These are phyloP conservation scores for Cydia fagiglandana DNA, from an alignment of 1,140 invertebrate genomes.

Conservation along the genomic window DNA sequence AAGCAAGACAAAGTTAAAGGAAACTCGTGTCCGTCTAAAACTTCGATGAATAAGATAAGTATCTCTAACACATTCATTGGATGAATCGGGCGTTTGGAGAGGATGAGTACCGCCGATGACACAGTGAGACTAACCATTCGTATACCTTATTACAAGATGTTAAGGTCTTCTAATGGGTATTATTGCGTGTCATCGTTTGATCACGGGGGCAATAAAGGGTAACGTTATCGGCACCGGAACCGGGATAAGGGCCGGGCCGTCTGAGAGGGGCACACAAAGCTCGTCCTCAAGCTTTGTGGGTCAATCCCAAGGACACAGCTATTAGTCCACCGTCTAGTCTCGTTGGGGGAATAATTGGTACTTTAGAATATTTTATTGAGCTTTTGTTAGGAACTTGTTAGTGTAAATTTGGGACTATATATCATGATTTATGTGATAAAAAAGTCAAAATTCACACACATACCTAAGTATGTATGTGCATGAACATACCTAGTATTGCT, in stretches of 20 bases:
- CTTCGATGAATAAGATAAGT: conserved; percentile 2
- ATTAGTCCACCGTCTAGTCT: conserved; percentile 32
- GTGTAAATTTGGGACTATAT: too few relatives aligned
- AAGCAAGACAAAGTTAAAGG: background rate
- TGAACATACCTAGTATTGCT: too few relatives aligned
- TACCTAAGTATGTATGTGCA: too few relatives aligned
- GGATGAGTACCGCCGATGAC: background rate
- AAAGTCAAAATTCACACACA: too few relatives aligned
- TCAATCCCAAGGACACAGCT: conserved; percentile 60
- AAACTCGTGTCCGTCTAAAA: background rate
- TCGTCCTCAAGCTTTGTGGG: conserved; percentile 52
- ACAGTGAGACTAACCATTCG: background rate
- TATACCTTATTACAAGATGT: background rate
- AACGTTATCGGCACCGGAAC: conserved; percentile 48
- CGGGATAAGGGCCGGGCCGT: conserved; percentile 47
- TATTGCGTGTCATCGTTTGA: background rate
- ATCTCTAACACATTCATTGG: background rate
- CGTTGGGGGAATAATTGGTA: background rate
- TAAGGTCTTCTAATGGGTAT: background rate
- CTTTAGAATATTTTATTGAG: background rate
- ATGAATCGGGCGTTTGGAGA: background rate
- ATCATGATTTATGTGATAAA: too few relatives aligned
- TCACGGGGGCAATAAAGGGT: conserved; percentile 42
- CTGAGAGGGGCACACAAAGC: conserved; percentile 63
- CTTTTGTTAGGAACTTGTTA: background rate